These are phyloP conservation scores for Podabrus alpinus DNA, from an alignment of 2,888 invertebrate species.

Conservation along the genomic window DNA sequence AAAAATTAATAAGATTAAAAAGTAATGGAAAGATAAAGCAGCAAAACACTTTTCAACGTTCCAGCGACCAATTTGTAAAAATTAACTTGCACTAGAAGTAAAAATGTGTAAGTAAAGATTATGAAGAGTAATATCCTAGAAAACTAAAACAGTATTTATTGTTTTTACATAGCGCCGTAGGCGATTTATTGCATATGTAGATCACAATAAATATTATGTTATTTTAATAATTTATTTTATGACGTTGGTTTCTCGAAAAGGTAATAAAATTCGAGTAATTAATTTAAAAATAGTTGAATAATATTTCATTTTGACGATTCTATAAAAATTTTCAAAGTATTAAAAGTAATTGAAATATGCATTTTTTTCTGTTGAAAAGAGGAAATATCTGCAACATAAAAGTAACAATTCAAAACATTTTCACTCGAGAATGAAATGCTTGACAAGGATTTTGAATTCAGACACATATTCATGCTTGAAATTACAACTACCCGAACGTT, in stretches of 20 bases:
- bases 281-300: neutral
- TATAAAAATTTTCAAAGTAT: neutral
- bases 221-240: neutral
- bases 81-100: no score
- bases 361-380: neutral
- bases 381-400: neutral
- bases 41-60: no score
- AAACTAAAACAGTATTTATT: no score
- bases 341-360: neutral
- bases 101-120: no score
- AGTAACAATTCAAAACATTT: slow-evolving; percentile 7
- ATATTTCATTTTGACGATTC: neutral
- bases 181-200: no score
- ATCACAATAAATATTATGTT: no score
- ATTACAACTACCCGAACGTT: slow-evolving; percentile 14
- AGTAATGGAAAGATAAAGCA: no score
- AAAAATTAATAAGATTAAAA: no score
- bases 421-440: slow-evolving; percentile 10
- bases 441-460: slow-evolving; percentile 15
- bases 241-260: neutral
- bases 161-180: no score
- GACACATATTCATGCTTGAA: slow-evolving; percentile 16
- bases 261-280: neutral
- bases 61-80: no score
- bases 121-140: no score